Conservation (phyloP, 2,113 vertebrate genomes). For the Saiga tatarica region DNA sequence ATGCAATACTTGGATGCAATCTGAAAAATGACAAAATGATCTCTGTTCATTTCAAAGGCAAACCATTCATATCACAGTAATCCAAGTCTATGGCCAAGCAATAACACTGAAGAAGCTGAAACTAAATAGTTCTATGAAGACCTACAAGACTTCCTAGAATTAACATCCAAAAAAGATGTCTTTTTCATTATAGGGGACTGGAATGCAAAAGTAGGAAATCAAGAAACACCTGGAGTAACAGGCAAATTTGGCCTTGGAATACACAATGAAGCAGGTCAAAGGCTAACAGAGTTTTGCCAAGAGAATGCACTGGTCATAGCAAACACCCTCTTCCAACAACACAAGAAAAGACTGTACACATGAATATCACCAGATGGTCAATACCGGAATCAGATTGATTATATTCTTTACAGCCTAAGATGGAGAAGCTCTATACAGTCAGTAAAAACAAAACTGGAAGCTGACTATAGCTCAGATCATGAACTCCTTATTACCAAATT, state of each 20-base stretch:
- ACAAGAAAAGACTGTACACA: neutral
- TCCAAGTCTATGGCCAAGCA: neutral
- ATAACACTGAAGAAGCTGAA: neutral
- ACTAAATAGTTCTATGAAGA: neutral
- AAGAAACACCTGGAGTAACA: neutral
- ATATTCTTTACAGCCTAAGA: neutral
- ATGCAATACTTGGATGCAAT: neutral
- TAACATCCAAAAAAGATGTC: neutral
- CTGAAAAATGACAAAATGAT: neutral
- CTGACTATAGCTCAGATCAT: neutral
- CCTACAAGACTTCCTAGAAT: neutral
- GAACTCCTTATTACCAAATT: neutral
- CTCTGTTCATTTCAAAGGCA: neutral
- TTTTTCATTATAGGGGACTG: neutral
- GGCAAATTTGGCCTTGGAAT: neutral
- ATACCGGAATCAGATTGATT: accelerated
- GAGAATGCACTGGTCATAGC: neutral
- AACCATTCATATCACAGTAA: neutral
- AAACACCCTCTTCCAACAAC: neutral
- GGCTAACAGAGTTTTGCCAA: neutral
- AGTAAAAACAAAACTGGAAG: neutral
- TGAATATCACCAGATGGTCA: neutral
- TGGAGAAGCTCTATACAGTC: neutral
- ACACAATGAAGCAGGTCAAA: neutral
- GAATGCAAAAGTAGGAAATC: neutral